Conservation (phyloP, 2,113 vertebrate species). For the Chelonoidis abingdonii region DNA sequence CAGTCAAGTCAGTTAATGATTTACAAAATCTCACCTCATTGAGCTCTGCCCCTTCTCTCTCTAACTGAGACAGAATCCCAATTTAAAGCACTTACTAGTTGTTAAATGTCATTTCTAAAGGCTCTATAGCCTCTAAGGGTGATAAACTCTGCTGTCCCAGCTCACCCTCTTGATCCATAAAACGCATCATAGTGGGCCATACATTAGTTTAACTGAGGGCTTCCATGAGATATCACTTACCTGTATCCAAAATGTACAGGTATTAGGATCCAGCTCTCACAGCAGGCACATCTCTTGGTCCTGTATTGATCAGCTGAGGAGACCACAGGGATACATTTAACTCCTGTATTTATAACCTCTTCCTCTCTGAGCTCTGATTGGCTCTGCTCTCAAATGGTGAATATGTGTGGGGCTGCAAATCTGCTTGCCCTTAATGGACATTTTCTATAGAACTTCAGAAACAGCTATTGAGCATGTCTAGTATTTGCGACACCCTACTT, state of each 20-base stretch:
- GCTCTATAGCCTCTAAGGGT: neutral
- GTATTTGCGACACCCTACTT: neutral
- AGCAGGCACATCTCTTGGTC: neutral
- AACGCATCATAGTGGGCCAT: neutral
- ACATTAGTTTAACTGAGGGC: neutral
- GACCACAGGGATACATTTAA: neutral
- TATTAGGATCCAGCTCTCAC: neutral
- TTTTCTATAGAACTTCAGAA: neutral
- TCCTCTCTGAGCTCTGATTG: accelerated
- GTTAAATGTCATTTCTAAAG: neutral
- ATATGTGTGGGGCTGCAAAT: neutral
- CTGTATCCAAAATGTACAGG: neutral
- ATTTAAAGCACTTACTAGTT: neutral
- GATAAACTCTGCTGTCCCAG: neutral
- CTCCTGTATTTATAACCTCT: neutral
- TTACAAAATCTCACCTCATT: neutral
- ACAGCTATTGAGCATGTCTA: neutral
- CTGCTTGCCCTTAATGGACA: neutral
- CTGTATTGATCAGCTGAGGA: no score
- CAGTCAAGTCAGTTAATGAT: neutral
- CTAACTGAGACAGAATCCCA: neutral
- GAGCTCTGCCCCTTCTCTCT: neutral
- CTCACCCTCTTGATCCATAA: neutral
- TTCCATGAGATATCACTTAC: neutral
- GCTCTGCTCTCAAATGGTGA: neutral